Base-by-base conservation (phyloP, 2,888 invertebrate genomes). In the Chrysopilus asiliformis region DNA sequence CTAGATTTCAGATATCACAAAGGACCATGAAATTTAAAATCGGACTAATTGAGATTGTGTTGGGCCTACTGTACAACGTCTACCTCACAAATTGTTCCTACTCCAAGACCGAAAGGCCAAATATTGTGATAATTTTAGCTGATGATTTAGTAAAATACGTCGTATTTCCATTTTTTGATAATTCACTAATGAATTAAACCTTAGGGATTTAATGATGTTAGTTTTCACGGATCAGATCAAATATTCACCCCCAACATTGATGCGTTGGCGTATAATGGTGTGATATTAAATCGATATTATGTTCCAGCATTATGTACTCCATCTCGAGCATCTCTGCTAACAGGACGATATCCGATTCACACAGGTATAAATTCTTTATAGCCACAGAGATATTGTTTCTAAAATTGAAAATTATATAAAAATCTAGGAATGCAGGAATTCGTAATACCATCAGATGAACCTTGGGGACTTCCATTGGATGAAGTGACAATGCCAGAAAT, bases 181-280 rank as follows among this genome's bases (percentile, higher is more conserved):
- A 28, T 13, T 16, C 20, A 27, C 16, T 26, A n/a, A 9, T 34
- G 14, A 28, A 41, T 24, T 25, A 27, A 26, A 25, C 26, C 49
- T 60, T 58, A 90, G 90, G 91, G 93, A 8, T 89, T 86, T 79
- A 84, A 90, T 54, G 91, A 91, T 58, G 81, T 90, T 4, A 79
- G 89, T 35, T 90, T 85, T 54, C 90, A 89, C 51, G 91, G 91
- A 0, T 81, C 82, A 1, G 70, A 79, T 47, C 84, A 90, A 64
- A 86, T 89, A 49, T 71, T 79, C 29, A 93, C 91, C 0, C 90
- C 90, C 1, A 91, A 93, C 56, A 80, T 93, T 38, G 91, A 93
- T 58, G 75, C 80, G 1, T 54, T 93, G 44, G 91, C 83, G 1
- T 83, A 80, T 54, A 76, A 80, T 53, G 87, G 91, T 3, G 72